phyloP scores from a whole-genome alignment of 2,888 invertebrate genomes.

The Cantharis nigra region DNA sequence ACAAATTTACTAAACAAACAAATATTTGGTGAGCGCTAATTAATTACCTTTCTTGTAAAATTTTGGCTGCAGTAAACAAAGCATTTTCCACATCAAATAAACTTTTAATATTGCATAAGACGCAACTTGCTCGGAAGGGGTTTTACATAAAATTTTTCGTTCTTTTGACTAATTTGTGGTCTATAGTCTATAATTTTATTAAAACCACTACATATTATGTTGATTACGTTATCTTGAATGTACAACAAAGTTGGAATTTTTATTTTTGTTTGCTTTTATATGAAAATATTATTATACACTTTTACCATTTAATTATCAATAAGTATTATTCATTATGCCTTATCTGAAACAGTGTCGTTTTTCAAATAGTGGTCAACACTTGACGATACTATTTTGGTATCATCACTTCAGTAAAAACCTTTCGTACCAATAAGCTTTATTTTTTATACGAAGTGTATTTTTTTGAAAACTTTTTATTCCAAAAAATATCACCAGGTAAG shows the following conservation, averaged over 20 bases:
- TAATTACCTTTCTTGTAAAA: background rate
- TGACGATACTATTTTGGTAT: background rate
- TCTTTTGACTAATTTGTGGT: background rate
- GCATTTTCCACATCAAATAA: background rate
- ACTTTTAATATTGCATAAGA: background rate
- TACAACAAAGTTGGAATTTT: background rate
- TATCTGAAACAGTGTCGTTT: background rate
- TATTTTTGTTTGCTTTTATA: too few species aligned
- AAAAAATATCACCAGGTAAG: background rate
- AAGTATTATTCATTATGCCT: background rate
- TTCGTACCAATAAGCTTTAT: too few species aligned
- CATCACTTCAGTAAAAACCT: background rate
- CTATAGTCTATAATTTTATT: background rate
- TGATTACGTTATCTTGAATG: too few species aligned
- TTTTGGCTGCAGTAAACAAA: background rate
- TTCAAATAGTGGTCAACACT: background rate
- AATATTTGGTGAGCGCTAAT: background rate
- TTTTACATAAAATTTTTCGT: background rate
- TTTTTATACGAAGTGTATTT: too few species aligned
- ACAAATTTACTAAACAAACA: background rate
- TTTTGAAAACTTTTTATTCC: too few species aligned
- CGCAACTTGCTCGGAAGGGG: background rate
- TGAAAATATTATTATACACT: background rate
- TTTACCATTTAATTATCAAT: background rate
- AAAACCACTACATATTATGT: too few species aligned